These are phyloP conservation scores for Microctenopoma steveboyesi DNA, from an alignment of 2,797 vertebrate genomes.

Conservation along the genomic window DNA sequence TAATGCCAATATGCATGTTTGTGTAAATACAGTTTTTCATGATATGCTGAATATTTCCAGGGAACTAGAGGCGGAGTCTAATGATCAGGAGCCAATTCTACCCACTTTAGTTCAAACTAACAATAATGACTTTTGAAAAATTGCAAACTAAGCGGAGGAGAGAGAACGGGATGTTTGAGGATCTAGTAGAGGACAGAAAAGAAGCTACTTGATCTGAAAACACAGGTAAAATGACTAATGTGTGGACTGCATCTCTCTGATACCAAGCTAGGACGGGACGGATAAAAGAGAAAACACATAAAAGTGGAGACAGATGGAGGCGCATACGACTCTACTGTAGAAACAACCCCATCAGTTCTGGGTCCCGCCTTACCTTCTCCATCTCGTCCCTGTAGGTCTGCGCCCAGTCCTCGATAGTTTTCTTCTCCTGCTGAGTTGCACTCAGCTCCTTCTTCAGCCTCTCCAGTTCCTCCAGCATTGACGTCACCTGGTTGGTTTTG, in stretches of 20 bases:
- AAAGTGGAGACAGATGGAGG: too few relatives aligned
- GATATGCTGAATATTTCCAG: background rate
- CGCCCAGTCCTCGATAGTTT: constrained; percentile 91
- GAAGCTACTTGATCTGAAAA: background rate
- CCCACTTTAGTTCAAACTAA: constrained; percentile 4
- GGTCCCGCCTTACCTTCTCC: constrained; percentile 83
- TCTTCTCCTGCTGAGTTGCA: constrained; percentile 91
- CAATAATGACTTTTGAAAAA: background rate
- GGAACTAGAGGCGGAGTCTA: constrained; percentile 4
- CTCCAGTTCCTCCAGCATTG: constrained; percentile 91
- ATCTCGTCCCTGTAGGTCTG: constrained; percentile 92
- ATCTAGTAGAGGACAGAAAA: background rate
- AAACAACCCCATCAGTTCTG: background rate
- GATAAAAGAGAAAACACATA: too few relatives aligned
- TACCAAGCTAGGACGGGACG: background rate
- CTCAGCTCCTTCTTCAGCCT: constrained; percentile 89
- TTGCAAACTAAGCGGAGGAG: background rate
- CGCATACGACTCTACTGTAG: background rate
- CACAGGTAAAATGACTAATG: background rate
- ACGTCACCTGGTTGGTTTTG: constrained; percentile 85
- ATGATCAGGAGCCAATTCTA: constrained; percentile 2
- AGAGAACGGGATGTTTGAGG: background rate
- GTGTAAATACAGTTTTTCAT: background rate
- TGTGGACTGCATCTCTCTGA: background rate
- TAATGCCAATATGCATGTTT: constrained; percentile 12